Evolutionary conservation across 2,797 vertebrate genomes (phyloP).

Genomic region (Phyllotis vaccarum): DNA sequence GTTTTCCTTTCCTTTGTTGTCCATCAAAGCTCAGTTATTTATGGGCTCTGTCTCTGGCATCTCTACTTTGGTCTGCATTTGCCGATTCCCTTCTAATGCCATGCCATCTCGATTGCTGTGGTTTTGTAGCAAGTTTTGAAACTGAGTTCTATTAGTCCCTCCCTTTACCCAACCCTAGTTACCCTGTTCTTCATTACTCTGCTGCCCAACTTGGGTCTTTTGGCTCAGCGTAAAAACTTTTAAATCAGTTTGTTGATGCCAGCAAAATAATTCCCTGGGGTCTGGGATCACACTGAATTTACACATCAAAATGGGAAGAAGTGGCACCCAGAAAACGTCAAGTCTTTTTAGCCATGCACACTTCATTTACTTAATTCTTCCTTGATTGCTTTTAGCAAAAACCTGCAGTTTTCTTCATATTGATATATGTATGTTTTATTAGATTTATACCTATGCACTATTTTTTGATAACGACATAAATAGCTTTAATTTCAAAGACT

Average conservation of each 20-base stretch:
- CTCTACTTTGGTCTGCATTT: neutral
- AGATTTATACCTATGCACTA: neutral
- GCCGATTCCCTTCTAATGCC: neutral
- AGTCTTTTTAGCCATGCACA: neutral
- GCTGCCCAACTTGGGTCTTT: neutral
- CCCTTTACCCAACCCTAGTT: neutral
- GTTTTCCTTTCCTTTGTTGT: neutral
- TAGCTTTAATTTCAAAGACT: neutral
- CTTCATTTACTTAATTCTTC: neutral
- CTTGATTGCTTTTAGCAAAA: neutral
- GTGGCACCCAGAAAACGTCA: neutral
- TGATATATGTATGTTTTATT: neutral
- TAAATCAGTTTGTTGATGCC: neutral
- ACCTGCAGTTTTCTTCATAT: neutral
- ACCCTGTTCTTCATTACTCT: neutral
- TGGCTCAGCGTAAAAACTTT: neutral
- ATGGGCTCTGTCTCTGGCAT: neutral
- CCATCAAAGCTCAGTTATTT: neutral
- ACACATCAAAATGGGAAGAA: neutral
- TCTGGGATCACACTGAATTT: neutral
- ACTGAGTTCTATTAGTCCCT: neutral
- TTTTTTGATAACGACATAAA: neutral
- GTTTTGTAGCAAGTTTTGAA: conserved; percentile 12
- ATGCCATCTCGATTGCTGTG: neutral
- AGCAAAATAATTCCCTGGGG: neutral